A percentile compares a stretch with the other conserved stretches of the same genome.
Conservation (phyloP, 2,888 invertebrate genomes). For the Orthonychiurus folsomi region DNA sequence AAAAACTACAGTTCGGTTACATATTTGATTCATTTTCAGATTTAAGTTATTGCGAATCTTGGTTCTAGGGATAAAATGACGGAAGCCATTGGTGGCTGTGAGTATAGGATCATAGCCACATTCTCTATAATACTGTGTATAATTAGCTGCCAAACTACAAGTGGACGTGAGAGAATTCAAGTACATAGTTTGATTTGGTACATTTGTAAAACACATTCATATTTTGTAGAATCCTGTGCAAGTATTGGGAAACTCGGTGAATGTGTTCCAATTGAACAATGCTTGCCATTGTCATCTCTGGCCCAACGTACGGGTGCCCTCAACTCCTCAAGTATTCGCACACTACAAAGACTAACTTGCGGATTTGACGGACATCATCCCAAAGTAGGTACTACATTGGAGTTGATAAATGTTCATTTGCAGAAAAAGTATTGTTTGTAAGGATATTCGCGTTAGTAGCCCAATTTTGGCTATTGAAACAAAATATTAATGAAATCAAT, state of each 20-base stretch:
- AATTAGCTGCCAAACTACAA: too few species aligned
- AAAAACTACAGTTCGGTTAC: too few species aligned
- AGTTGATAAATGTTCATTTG: not conserved
- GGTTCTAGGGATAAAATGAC: too few species aligned
- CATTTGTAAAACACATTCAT: not conserved
- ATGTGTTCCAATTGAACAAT: constrained; percentile 19
- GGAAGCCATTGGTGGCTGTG: too few species aligned
- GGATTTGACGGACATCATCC: constrained; percentile 21
- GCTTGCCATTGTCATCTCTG: constrained; percentile 13
- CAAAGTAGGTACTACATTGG: constrained; percentile 13
- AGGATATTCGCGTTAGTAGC: not conserved
- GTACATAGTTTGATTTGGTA: not conserved
- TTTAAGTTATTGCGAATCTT: too few species aligned
- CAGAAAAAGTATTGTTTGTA: constrained; percentile 5
- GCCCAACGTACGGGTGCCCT: not conserved
- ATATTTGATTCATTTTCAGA: too few species aligned
- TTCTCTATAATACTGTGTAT: too few species aligned
- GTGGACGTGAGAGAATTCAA: not conserved
- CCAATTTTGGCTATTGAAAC: constrained; percentile 1
- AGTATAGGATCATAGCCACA: too few species aligned
- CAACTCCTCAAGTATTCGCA: constrained; percentile 3
- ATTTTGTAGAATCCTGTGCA: not conserved
- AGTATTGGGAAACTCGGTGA: not conserved
- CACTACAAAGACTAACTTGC: constrained; percentile 21
- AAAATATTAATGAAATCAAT: not conserved